Evolutionary conservation across 2,113 vertebrate genomes (phyloP).

Genomic region (Epinephelus lanceolatus): DNA sequence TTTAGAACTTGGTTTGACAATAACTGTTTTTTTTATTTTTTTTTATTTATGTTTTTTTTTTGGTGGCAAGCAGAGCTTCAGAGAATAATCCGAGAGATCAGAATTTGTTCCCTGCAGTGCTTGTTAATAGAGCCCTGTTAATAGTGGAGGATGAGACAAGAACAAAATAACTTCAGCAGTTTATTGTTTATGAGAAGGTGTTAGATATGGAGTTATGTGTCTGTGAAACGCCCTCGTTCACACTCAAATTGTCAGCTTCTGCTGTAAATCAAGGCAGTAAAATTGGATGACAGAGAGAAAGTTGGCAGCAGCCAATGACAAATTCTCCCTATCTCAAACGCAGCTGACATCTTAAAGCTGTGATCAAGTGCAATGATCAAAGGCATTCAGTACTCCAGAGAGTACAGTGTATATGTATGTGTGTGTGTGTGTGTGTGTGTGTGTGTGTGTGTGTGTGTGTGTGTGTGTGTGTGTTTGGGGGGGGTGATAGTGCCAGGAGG

Average conservation of each 20-base stretch:
- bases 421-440: too few species aligned
- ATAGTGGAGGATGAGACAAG: constrained; percentile 54
- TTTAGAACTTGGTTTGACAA: constrained; percentile 39
- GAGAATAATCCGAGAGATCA: constrained; percentile 40
- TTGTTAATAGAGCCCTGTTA: constrained; percentile 61
- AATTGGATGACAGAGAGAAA: constrained; percentile 69
- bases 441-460: constrained; percentile 9
- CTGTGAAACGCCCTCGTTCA: constrained; percentile 66
- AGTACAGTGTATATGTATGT: constrained; percentile 27
- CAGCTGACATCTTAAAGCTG: constrained; percentile 80
- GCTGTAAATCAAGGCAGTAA: constrained; percentile 68
- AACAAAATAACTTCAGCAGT: constrained; percentile 58
- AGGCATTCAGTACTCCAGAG: constrained; percentile 60
- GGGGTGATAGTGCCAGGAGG: constrained; percentile 21
- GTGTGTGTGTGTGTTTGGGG: constrained; percentile 2
- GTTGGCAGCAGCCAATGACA: constrained; percentile 73
- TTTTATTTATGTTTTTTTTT: constrained; percentile 28
- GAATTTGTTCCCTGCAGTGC: constrained; percentile 40
- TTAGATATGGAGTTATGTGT: constrained; percentile 69
- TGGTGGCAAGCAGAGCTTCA: constrained; percentile 1
- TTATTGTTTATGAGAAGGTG: constrained; percentile 76
- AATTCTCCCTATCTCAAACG: constrained; percentile 68
- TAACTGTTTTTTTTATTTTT: constrained; percentile 14
- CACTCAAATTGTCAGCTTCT: constrained; percentile 66
- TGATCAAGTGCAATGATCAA: constrained; percentile 79